These are phyloP conservation scores for Heliconius eleuchia DNA, from an alignment of 1,140 invertebrate species.

Conservation along the genomic window DNA sequence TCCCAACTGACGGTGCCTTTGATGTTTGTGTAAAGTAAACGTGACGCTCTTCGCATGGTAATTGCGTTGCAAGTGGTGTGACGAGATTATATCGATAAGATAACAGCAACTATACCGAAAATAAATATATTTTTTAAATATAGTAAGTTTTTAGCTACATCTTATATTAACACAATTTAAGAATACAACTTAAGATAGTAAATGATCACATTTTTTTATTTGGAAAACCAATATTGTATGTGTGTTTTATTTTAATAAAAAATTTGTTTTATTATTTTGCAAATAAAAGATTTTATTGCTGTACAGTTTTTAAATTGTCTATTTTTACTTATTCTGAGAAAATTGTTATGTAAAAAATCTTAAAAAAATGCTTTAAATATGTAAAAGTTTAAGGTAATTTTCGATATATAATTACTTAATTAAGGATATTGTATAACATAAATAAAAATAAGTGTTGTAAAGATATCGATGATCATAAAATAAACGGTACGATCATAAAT, in stretches of 20 bases:
- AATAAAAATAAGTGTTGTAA: background rate
- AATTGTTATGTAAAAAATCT: background rate
- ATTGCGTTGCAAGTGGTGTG: constrained; percentile 51
- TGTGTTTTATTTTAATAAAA: no score
- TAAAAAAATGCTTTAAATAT: background rate
- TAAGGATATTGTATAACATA: background rate
- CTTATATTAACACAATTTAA: no score
- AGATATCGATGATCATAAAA: constrained; percentile 5
- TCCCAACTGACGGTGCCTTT: constrained; percentile 52
- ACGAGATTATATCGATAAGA: constrained; percentile 44
- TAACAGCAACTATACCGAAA: background rate
- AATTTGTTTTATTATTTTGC: background rate
- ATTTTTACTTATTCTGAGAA: background rate
- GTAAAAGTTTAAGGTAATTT: background rate
- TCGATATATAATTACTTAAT: constrained; percentile 9
- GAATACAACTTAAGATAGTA: no score
- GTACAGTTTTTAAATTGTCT: background rate
- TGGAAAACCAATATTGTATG: no score
- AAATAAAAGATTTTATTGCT: background rate
- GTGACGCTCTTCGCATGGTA: constrained; percentile 56
- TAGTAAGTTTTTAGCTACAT: background rate
- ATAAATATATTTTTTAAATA: background rate
- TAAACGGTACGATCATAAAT: constrained; percentile 13
- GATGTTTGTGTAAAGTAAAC: constrained; percentile 69
- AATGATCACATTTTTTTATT: no score